Percentiles rank a stretch among this genome's conserved stretches.
phyloP scores from a whole-genome alignment of 64 coral and sea anemone species.

The Cladopsammia gracilis region DNA sequence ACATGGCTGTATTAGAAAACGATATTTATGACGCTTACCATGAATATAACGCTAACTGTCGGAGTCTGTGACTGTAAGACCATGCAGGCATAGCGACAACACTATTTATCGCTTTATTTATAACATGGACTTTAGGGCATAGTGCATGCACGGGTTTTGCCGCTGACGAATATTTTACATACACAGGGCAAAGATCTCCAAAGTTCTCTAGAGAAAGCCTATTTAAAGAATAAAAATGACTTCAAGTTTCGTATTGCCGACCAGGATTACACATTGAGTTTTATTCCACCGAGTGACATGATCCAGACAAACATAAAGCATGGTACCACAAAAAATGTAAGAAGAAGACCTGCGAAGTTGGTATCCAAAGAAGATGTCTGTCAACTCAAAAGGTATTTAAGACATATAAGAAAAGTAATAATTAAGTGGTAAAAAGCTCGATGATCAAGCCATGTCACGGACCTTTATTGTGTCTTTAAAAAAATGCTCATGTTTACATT shows the following conservation, averaged over 20 bases:
- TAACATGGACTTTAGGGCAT: too few species aligned
- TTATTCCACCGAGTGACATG: not conserved
- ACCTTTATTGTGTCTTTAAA: too few species aligned
- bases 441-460: too few species aligned
- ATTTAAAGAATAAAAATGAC: not conserved
- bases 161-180: not conserved
- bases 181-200: not conserved
- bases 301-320: not conserved
- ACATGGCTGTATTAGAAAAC: too few species aligned
- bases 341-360: conserved; percentile 11
- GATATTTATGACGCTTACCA: too few species aligned
- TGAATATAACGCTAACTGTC: too few species aligned
- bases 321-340: conserved; percentile 17
- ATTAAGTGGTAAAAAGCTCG: not conserved
- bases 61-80: too few species aligned
- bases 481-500: too few species aligned
- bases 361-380: not conserved
- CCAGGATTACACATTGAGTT: conserved; percentile 14
- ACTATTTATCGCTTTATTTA: too few species aligned
- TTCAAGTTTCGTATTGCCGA: conserved; percentile 14
- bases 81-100: too few species aligned
- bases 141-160: too few species aligned
- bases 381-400: not conserved
- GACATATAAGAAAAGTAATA: not conserved
- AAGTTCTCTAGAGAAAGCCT: not conserved